These are phyloP conservation scores for Petrocephalus schoutedeni DNA, from an alignment of 2,797 vertebrate species.

Conservation along the genomic window DNA sequence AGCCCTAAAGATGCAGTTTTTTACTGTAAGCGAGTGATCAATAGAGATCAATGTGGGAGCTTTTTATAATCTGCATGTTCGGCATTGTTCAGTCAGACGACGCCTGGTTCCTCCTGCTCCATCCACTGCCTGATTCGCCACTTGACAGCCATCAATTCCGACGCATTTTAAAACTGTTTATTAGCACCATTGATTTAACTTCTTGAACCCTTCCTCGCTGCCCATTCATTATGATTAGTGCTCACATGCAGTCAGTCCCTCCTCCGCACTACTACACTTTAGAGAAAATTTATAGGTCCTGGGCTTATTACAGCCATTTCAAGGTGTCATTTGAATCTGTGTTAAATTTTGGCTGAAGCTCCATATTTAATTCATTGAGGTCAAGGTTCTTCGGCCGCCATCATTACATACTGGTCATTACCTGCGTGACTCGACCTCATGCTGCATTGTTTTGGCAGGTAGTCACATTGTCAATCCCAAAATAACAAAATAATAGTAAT, in stretches of 20 bases:
- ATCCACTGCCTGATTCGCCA: constrained; percentile 42
- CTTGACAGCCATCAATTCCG: constrained; percentile 67
- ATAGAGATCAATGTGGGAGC: constrained; percentile 65
- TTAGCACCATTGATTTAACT: constrained; percentile 77
- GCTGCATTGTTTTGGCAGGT: background rate
- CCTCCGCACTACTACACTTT: constrained; percentile 51
- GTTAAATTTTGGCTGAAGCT: constrained; percentile 64
- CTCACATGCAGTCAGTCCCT: constrained; percentile 63
- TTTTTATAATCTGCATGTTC: constrained; percentile 63
- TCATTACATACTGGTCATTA: constrained; percentile 47
- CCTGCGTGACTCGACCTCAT: constrained; percentile 8
- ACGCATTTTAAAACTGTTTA: constrained; percentile 69
- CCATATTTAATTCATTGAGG: constrained; percentile 69
- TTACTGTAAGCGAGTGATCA: constrained; percentile 69
- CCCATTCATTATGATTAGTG: constrained; percentile 75
- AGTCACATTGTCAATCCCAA: background rate
- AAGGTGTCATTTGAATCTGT: constrained; percentile 62
- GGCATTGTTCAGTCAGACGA: constrained; percentile 63
- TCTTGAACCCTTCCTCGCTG: constrained; percentile 72
- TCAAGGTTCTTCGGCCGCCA: constrained; percentile 63
- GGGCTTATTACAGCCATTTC: constrained; percentile 69
- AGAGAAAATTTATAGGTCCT: constrained; percentile 66
- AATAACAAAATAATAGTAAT: constrained; percentile 28
- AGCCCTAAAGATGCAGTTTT: constrained; percentile 62
- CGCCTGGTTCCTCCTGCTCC: constrained; percentile 59